Base-by-base conservation (phyloP, 1,140 invertebrate genomes). In the Conus betulinus region DNA sequence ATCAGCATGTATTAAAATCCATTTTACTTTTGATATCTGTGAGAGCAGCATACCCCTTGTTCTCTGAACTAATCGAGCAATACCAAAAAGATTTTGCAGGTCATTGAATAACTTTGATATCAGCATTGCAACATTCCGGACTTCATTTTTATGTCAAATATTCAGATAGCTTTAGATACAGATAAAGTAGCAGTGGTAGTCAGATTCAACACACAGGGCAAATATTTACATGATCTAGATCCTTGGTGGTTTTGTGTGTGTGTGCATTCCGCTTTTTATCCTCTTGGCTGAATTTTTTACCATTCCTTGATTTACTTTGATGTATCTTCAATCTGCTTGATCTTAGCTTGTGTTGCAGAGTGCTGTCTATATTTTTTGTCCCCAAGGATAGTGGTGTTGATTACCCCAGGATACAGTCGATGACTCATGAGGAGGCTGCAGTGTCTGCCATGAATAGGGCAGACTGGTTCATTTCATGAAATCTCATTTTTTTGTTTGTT, bases 201-300 rank as follows among this genome's bases (percentile, higher is more conserved):
- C 27, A 79, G 78, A 79, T 79, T 52, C 15, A 79, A 79, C n/a
- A 39, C 13, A 39, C 78, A 79, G 51, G 51, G 78, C 78, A 79
- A 51, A 39, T 51, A 79, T 52, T 79, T 79, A 51, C 20, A 79
- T 79, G 51, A 52, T 52, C 78, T 52, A 79, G 27, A 39, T 79
- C 27, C 51, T 52, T 39, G 23, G 10, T 52, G 78, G n/a, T 79
- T 79, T 79, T 51, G 78, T 17, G 51, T n/a, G 23, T 79, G 78
- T 79, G 78, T 79, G 78, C 78, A 79, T 79, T 79, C 78, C 78
- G 78, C 78, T 79, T 79, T 79, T 10, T 79, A 79, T 79, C 78
- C 51, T 79, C 78, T 79, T 51, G 27, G 51, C 78, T 79, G 13
- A 52, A 79, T 15, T 79, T 39, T 39, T 51, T 27, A 79, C 78